A percentile compares a stretch with the other conserved stretches of the same genome.
phyloP scores from a whole-genome alignment of 2,113 vertebrate species.

The Cervus canadensis region DNA sequence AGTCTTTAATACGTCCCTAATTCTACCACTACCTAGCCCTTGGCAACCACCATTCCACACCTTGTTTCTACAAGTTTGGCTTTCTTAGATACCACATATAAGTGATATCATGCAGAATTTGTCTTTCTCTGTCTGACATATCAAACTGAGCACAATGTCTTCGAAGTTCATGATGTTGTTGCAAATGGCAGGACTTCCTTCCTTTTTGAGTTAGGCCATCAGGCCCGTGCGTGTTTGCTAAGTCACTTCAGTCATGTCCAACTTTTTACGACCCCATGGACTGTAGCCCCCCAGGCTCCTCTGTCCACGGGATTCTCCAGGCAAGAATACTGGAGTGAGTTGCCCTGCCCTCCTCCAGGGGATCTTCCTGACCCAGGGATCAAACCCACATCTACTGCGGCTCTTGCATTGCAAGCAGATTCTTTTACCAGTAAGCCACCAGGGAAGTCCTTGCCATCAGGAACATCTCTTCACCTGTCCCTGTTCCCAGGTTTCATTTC shows the following conservation, averaged over 20 bases:
- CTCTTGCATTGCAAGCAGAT: background rate
- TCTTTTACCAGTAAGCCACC: background rate
- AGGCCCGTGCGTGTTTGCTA: fast-evolving
- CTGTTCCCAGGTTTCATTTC: background rate
- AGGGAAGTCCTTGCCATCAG: background rate
- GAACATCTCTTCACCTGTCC: background rate
- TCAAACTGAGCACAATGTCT: background rate
- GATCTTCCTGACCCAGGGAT: background rate
- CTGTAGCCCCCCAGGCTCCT: background rate
- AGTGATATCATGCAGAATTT: background rate
- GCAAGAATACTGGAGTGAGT: background rate
- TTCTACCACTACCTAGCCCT: no score
- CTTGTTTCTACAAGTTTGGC: background rate
- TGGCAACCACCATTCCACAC: background rate
- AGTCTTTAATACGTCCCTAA: background rate
- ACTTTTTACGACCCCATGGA: background rate
- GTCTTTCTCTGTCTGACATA: background rate
- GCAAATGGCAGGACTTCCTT: background rate
- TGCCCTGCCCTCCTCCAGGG: background rate
- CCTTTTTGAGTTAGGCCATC: background rate
- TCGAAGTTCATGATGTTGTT: background rate
- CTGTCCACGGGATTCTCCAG: background rate
- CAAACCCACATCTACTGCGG: background rate
- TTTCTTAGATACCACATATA: background rate
- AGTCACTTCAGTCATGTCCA: background rate